Conservation (phyloP, 2,888 invertebrate genomes). For the Doris montereyensis region DNA sequence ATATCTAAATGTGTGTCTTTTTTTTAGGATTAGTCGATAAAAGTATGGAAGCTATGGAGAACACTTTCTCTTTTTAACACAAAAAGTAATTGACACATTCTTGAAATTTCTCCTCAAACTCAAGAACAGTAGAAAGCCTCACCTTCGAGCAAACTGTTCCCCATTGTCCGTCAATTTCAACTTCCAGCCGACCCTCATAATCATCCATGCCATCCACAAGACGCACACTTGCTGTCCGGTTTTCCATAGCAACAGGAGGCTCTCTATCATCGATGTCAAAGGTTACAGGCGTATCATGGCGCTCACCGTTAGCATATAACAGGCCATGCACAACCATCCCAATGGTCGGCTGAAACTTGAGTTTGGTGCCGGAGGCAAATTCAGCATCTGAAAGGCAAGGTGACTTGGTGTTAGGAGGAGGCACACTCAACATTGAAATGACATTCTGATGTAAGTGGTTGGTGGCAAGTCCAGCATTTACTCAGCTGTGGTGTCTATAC, state of each 20-base stretch:
- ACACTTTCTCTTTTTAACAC: not conserved
- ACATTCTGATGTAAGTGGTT: too few species aligned
- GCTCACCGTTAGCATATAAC: slow-evolving; percentile 77
- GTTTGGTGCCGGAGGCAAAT: too few species aligned
- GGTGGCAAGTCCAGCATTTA: too few species aligned
- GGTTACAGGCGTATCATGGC: slow-evolving; percentile 40
- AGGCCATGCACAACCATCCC: slow-evolving; percentile 92
- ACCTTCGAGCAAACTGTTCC: slow-evolving; percentile 93
- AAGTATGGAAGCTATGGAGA: too few species aligned
- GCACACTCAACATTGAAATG: too few species aligned
- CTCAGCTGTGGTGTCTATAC: too few species aligned
- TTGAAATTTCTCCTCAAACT: not conserved
- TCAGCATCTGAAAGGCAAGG: too few species aligned
- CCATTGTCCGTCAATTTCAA: slow-evolving; percentile 90
- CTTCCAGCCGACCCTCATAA: slow-evolving; percentile 86
- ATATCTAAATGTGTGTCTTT: too few species aligned
- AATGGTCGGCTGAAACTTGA: slow-evolving; percentile 90
- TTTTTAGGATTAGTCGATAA: too few species aligned
- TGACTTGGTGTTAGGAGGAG: too few species aligned
- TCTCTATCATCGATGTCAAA: slow-evolving; percentile 52
- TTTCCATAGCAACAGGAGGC: slow-evolving; percentile 53
- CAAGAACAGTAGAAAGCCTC: slow-evolving; percentile 37
- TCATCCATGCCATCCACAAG: slow-evolving; percentile 86
- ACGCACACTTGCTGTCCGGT: slow-evolving; percentile 78
- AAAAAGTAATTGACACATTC: not conserved